Conservation (phyloP, 2,797 vertebrate species). For the Mormyrus hasselquistii region DNA sequence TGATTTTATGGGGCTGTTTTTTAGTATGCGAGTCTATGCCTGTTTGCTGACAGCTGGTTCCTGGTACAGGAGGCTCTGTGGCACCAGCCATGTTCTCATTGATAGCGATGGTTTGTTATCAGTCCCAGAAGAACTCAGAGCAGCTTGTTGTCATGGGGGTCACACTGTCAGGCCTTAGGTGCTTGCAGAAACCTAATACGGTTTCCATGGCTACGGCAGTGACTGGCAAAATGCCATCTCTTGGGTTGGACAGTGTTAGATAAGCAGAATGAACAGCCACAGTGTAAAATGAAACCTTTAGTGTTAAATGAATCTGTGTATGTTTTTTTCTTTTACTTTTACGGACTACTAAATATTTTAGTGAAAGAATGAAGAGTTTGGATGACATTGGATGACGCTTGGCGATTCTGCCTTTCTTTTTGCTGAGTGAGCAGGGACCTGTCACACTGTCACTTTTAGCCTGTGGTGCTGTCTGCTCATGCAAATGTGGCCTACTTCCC, state of each 20-base stretch:
- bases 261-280: neutral
- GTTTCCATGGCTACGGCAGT: neutral
- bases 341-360: neutral
- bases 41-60: neutral
- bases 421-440: neutral
- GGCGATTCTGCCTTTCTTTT: neutral
- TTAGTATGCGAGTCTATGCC: neutral
- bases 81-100: neutral
- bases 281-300: neutral
- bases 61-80: neutral
- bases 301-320: neutral
- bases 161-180: neutral
- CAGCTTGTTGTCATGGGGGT: neutral
- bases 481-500: neutral
- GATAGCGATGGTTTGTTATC: neutral
- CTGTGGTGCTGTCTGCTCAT: neutral
- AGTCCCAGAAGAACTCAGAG: conserved; percentile 12
- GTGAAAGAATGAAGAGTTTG: neutral
- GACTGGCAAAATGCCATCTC: neutral
- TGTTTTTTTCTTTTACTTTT: neutral
- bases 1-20: neutral
- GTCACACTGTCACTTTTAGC: neutral
- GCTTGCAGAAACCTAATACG: neutral
- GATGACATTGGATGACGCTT: neutral
- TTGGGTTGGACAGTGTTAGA: neutral